Conservation (phyloP, 2,888 invertebrate genomes). For the Subacronicta megacephala region DNA sequence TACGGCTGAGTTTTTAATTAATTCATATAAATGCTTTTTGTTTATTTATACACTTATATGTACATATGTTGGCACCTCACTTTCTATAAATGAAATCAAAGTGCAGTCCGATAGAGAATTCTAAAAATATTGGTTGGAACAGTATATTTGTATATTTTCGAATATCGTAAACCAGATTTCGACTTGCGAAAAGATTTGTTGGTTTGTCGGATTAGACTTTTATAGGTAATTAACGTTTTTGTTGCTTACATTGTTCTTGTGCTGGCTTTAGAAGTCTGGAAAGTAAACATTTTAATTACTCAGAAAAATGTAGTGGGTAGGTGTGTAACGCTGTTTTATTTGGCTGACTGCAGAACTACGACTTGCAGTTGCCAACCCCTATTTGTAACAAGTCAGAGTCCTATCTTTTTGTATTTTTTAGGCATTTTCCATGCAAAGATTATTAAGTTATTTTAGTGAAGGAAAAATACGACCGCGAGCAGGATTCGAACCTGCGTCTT, state of each 20-base stretch:
- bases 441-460: too few species aligned
- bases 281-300: conserved; percentile 24
- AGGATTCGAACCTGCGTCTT: too few species aligned
- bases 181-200: conserved; percentile 36
- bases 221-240: conserved; percentile 30
- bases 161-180: conserved; percentile 25
- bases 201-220: conserved; percentile 34
- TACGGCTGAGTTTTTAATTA: too few species aligned
- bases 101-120: not conserved
- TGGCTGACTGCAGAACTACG: conserved; percentile 6
- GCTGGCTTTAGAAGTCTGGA: conserved; percentile 32
- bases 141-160: conserved; percentile 22
- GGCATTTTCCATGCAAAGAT: too few species aligned
- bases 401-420: too few species aligned
- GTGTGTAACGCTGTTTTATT: conserved; percentile 15
- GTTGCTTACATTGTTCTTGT: conserved; percentile 36
- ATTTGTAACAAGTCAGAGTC: too few species aligned
- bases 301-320: not conserved
- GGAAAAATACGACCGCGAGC: too few species aligned
- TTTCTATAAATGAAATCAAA: conserved; percentile 15
- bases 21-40: too few species aligned
- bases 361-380: too few species aligned
- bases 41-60: conserved; percentile 7
- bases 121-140: conserved; percentile 38
- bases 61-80: not conserved